Percentiles rank a stretch among this genome's conserved stretches.
Evolutionary conservation across 2,888 invertebrate genomes (phyloP).

Genomic region (Hypomecis punctinalis): DNA sequence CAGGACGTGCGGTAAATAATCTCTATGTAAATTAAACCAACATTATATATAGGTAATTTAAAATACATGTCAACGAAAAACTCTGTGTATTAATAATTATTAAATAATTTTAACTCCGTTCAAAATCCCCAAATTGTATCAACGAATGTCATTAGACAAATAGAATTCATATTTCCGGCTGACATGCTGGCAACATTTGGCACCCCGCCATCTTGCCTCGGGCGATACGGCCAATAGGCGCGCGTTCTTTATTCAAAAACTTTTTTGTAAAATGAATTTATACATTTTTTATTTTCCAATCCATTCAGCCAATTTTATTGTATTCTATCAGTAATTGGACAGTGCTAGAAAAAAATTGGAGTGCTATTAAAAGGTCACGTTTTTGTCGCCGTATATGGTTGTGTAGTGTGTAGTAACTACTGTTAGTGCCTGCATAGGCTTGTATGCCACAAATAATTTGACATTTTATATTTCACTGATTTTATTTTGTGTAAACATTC

Average conservation of each 20-base stretch:
- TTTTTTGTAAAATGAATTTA: constrained; percentile 64
- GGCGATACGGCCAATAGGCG: constrained; percentile 76
- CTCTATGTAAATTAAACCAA: too few relatives aligned
- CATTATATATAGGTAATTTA: too few relatives aligned
- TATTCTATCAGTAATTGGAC: constrained; percentile 63
- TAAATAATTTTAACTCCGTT: background rate
- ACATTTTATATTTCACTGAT: too few relatives aligned
- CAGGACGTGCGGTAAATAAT: too few relatives aligned
- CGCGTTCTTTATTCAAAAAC: constrained; percentile 75
- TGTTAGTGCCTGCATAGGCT: too few relatives aligned
- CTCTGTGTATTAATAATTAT: too few relatives aligned
- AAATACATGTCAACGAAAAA: too few relatives aligned
- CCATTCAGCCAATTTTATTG: constrained; percentile 60
- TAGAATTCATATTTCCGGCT: constrained; percentile 78
- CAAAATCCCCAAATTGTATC: constrained; percentile 50
- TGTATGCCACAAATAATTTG: too few relatives aligned
- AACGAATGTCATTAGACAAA: constrained; percentile 71
- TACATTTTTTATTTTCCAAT: constrained; percentile 62
- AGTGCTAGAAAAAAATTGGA: constrained; percentile 45
- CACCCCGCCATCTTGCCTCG: constrained; percentile 79
- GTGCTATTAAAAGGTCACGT: constrained; percentile 27
- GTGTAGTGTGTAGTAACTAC: too few relatives aligned
- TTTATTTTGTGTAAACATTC: too few relatives aligned
- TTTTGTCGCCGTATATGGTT: constrained; percentile 33
- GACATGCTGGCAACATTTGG: constrained; percentile 71